phyloP scores from a whole-genome alignment of 1,140 invertebrate species.

The Marisa cornuarietis region DNA sequence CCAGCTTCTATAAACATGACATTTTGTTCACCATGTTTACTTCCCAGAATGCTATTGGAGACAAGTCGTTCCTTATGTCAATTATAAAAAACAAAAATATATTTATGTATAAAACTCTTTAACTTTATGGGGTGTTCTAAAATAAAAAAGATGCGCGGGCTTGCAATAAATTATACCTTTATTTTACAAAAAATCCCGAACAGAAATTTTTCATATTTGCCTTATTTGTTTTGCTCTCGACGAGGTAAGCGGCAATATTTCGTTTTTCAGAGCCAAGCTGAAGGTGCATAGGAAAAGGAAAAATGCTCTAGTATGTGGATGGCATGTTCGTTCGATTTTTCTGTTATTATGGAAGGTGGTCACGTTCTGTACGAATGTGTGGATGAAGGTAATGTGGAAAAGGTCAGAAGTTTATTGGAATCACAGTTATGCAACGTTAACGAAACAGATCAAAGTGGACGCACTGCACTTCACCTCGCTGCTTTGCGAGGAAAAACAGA shows the following conservation, averaged over 20 bases:
- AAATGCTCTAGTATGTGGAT: background rate
- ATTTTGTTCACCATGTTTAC: slow-evolving; percentile 9
- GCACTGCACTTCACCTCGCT: slow-evolving; percentile 36
- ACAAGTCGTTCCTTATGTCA: background rate
- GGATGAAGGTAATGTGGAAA: slow-evolving; percentile 24
- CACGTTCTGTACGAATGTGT: slow-evolving; percentile 29
- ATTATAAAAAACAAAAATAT: background rate
- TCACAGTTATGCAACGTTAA: slow-evolving; percentile 28
- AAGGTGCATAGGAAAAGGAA: background rate
- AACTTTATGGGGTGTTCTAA: background rate
- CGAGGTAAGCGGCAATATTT: background rate
- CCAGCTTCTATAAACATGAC: background rate
- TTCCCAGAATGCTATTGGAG: slow-evolving; percentile 3
- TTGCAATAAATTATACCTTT: background rate
- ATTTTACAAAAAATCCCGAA: background rate
- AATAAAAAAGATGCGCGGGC: background rate
- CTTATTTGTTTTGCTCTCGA: no score
- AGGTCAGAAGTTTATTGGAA: slow-evolving; percentile 21
- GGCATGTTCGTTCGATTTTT: slow-evolving; percentile 2
- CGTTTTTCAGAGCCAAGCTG: background rate
- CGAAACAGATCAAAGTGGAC: slow-evolving; percentile 30
- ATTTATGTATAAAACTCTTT: background rate
- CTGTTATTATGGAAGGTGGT: slow-evolving; percentile 34
- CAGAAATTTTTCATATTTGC: background rate
- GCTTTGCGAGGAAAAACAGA: slow-evolving; percentile 32